These are phyloP conservation scores for Callithrix jacchus DNA, from an alignment of 2,113 vertebrate genomes.

Conservation along the genomic window DNA sequence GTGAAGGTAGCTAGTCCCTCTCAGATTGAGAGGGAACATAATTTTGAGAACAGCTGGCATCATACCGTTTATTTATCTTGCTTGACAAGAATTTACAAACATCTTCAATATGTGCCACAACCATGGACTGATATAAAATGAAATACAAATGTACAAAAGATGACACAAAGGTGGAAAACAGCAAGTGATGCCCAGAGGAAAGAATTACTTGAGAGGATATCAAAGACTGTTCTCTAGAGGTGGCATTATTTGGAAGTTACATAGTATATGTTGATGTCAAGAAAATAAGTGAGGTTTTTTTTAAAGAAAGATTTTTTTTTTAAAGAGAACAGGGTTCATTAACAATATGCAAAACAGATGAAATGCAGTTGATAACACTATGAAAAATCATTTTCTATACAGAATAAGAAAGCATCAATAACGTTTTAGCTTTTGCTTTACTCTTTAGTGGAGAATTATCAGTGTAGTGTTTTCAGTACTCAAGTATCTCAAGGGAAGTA, in stretches of 20 bases:
- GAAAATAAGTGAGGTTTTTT: neutral
- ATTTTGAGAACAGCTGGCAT: neutral
- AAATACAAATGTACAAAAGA: neutral
- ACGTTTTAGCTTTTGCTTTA: neutral
- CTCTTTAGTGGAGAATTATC: neutral
- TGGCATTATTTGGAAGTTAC: neutral
- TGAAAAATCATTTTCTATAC: neutral
- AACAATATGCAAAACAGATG: neutral
- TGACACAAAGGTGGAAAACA: neutral
- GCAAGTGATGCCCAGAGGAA: neutral
- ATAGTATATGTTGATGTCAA: neutral
- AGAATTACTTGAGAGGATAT: neutral
- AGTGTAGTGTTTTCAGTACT: neutral
- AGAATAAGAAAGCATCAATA: neutral
- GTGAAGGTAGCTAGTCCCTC: neutral
- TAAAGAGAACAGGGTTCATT: neutral
- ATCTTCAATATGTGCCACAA: neutral
- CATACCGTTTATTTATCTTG: neutral
- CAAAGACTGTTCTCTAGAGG: neutral
- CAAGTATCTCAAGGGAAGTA: neutral
- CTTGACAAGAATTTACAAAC: neutral
- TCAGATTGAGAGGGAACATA: neutral
- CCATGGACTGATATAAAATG: neutral
- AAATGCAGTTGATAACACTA: neutral
- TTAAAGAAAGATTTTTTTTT: neutral